Conservation (phyloP, 2,113 vertebrate genomes). For the Sylvia atricapilla region DNA sequence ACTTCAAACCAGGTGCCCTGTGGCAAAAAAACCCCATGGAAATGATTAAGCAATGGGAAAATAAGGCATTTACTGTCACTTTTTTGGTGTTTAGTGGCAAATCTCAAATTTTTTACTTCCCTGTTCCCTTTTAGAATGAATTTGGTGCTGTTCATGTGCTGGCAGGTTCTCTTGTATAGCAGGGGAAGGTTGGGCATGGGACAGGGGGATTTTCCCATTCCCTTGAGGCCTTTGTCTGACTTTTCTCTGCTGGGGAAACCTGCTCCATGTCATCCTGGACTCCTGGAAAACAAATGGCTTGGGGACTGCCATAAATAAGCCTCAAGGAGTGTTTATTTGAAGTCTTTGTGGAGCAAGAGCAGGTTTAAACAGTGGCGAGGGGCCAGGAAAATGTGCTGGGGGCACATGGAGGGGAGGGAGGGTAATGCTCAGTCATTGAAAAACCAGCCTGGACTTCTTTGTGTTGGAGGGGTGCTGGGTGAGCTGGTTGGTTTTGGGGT, state of each 20-base stretch:
- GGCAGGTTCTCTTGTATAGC: not conserved
- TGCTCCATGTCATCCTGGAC: not conserved
- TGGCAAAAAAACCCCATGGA: not conserved
- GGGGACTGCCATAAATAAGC: not conserved
- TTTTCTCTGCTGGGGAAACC: not conserved
- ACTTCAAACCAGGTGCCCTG: not conserved
- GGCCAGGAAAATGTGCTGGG: constrained; percentile 44
- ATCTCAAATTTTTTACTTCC: not conserved
- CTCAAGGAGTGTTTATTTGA: constrained; percentile 57
- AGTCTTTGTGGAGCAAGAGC: not conserved
- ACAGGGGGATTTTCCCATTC: not conserved
- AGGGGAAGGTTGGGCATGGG: not conserved
- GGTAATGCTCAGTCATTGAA: not conserved
- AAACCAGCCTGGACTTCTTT: not conserved
- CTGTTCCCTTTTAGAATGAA: not conserved
- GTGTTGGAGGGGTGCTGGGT: not conserved
- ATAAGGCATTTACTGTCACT: not conserved
- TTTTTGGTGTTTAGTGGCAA: not conserved
- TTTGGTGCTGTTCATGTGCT: not conserved
- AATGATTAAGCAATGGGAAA: not conserved
- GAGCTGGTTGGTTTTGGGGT: not conserved
- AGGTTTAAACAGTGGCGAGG: constrained; percentile 29
- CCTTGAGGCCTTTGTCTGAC: not conserved
- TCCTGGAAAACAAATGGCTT: not conserved
- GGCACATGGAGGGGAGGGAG: not conserved